phyloP scores from a whole-genome alignment of 1,140 invertebrate genomes.

The Conopomorpha cramerella region DNA sequence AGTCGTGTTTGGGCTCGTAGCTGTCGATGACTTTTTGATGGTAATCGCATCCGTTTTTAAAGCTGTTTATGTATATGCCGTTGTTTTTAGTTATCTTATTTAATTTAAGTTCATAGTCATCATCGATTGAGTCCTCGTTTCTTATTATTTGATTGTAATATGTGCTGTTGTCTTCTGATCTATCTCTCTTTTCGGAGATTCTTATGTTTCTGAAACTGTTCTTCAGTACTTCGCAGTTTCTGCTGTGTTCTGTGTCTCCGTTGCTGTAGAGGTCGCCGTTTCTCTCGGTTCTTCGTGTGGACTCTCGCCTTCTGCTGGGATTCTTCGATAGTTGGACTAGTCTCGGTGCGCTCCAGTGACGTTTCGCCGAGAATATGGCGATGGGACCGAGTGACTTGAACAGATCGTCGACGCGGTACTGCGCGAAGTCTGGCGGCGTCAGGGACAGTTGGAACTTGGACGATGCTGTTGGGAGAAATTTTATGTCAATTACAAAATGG shows the following conservation, averaged over 20 bases:
- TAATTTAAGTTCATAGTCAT: slow-evolving; percentile 29
- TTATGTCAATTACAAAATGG: slow-evolving; percentile 2
- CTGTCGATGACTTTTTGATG: slow-evolving; percentile 37
- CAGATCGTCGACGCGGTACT: slow-evolving; percentile 84
- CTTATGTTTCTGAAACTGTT: slow-evolving; percentile 20
- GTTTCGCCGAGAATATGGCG: slow-evolving; percentile 90
- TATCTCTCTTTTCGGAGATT: slow-evolving; percentile 37
- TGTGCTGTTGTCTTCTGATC: slow-evolving; percentile 53
- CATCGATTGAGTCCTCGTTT: slow-evolving; percentile 38
- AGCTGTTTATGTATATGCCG: slow-evolving; percentile 53
- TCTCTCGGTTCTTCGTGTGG: slow-evolving; percentile 11
- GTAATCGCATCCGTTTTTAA: slow-evolving; percentile 35
- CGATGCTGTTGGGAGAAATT: slow-evolving; percentile 66
- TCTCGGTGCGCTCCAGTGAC: slow-evolving; percentile 89
- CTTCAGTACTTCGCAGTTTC: slow-evolving; percentile 17
- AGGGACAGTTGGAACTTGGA: slow-evolving; percentile 87
- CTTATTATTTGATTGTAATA: slow-evolving; percentile 49
- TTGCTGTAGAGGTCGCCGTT: not conserved
- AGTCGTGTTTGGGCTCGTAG: slow-evolving; percentile 25
- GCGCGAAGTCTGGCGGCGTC: slow-evolving; percentile 89
- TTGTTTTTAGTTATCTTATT: slow-evolving; percentile 43
- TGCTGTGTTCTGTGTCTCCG: slow-evolving; percentile 10
- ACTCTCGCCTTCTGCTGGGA: slow-evolving; percentile 8
- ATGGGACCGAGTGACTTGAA: slow-evolving; percentile 89
- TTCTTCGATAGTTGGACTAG: slow-evolving; percentile 72